Evolutionary conservation across 2,113 vertebrate species (phyloP).

Genomic region (Peucedramus taeniatus): DNA sequence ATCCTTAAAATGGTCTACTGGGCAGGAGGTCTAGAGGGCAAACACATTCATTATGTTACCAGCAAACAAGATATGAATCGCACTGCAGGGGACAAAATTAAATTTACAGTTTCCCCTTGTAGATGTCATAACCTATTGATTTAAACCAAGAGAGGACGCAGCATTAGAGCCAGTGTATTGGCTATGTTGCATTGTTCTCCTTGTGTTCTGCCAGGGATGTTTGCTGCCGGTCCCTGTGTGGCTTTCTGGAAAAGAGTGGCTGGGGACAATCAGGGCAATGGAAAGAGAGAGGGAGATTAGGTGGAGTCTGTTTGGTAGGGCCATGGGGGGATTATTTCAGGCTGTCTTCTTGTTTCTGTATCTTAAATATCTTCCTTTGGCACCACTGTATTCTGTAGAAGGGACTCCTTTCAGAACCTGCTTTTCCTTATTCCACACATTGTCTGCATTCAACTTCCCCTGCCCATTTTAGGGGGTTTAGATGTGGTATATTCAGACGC

Average conservation of each 20-base stretch:
- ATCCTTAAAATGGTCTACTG: conserved; percentile 73
- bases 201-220: not conserved
- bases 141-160: conserved; percentile 69
- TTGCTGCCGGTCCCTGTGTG: not conserved
- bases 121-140: conserved; percentile 81
- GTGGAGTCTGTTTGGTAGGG: not conserved
- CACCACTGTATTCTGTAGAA: not conserved
- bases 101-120: conserved; percentile 79
- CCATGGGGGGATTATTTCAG: not conserved
- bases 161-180: conserved; percentile 31
- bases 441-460: not conserved
- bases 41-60: conserved; percentile 76
- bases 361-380: not conserved
- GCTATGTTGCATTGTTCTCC: not conserved
- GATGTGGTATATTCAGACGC: not conserved
- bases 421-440: not conserved
- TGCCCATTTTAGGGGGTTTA: not conserved
- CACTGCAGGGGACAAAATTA: conserved; percentile 78
- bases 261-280: not conserved
- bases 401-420: not conserved
- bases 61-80: conserved; percentile 73
- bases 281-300: not conserved
- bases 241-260: not conserved
- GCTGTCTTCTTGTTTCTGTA: not conserved
- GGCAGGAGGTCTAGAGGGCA: conserved; percentile 72